A percentile compares a stretch with the other conserved stretches of the same genome.
Evolutionary conservation across 2,113 vertebrate species (phyloP).

Genomic region (Pachyramphus minor): DNA sequence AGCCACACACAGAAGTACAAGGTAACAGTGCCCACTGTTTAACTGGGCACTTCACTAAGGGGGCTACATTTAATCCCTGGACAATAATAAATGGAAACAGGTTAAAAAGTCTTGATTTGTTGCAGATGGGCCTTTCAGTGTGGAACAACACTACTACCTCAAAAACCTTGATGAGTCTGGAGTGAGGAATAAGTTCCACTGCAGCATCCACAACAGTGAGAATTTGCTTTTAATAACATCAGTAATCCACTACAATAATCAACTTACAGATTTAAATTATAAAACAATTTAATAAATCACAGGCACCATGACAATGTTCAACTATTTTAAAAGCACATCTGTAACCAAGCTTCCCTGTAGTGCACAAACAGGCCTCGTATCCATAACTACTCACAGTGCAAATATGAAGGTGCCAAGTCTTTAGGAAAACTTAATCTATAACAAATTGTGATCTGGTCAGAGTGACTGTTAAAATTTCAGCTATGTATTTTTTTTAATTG

Average conservation of each 20-base stretch:
- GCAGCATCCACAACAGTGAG: background rate
- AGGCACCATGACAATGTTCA: background rate
- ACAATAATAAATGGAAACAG: background rate
- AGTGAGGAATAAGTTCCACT: background rate
- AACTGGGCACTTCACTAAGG: background rate
- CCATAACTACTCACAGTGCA: background rate
- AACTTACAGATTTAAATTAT: background rate
- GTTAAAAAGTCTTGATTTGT: background rate
- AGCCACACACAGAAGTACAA: background rate
- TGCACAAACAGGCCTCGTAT: background rate
- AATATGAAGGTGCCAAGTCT: background rate
- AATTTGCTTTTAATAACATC: conserved; percentile 39
- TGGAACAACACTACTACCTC: background rate
- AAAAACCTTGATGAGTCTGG: background rate
- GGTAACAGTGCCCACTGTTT: background rate
- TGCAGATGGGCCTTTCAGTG: background rate
- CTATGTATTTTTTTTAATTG: background rate
- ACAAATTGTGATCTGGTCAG: background rate
- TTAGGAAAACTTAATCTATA: background rate
- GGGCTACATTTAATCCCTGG: background rate
- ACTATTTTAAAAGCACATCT: background rate
- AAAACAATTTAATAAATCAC: background rate
- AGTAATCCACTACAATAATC: background rate
- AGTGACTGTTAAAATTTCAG: background rate
- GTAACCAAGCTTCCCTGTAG: background rate